A percentile compares a stretch with the other conserved stretches of the same genome.
phyloP scores from a whole-genome alignment of 2,888 invertebrate species.

The Caenorhabditis sulstoni region DNA sequence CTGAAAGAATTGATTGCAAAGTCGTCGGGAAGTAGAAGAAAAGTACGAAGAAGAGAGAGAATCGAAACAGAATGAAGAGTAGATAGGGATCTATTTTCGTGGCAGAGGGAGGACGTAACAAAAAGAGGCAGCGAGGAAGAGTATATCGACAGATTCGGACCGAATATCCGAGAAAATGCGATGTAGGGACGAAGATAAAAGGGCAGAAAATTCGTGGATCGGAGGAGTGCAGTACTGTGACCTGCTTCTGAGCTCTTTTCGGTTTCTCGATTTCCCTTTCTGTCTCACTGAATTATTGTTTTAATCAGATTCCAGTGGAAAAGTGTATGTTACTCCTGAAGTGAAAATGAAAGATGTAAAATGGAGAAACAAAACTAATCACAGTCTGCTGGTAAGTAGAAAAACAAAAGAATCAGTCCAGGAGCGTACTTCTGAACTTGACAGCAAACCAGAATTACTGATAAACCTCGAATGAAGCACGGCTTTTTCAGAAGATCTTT shows the following conservation, averaged over 20 bases:
- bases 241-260: background rate
- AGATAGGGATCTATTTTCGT: background rate
- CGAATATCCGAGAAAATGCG: background rate
- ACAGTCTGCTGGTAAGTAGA: too few relatives aligned
- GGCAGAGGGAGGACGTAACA: background rate
- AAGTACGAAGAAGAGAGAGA: background rate
- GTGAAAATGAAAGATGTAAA: too few relatives aligned
- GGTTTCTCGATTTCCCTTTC: too few relatives aligned
- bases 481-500: too few relatives aligned
- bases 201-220: background rate
- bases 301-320: too few relatives aligned
- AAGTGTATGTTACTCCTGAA: too few relatives aligned
- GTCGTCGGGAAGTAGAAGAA: background rate
- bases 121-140: background rate
- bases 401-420: too few relatives aligned
- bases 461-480: too few relatives aligned
- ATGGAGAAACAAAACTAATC: too few relatives aligned
- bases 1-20: slow-evolving; percentile 31
- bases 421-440: too few relatives aligned
- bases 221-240: background rate
- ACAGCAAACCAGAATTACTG: too few relatives aligned
- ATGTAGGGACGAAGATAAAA: background rate
- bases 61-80: background rate
- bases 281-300: too few relatives aligned
- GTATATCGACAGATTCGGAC: background rate